A percentile compares a stretch with the other conserved stretches of the same genome.
These are phyloP conservation scores for Nesogale talazaci DNA, from an alignment of 2,113 vertebrate genomes.

Conservation along the genomic window DNA sequence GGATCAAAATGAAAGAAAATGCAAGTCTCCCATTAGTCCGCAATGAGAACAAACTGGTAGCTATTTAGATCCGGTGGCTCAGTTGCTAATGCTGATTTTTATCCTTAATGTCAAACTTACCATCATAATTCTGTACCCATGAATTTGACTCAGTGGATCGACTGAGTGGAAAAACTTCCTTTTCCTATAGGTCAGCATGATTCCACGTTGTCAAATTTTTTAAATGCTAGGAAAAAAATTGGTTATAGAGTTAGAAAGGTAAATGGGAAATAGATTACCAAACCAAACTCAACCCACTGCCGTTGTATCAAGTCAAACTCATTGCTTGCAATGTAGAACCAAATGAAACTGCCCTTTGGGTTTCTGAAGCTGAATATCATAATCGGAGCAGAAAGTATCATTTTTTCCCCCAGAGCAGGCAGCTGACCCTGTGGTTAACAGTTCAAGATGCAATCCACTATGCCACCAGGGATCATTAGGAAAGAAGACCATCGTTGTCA, in stretches of 20 bases:
- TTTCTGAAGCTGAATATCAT: no score
- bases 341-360: no score
- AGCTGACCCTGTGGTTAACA: no score
- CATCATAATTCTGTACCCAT: not conserved
- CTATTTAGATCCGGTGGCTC: not conserved
- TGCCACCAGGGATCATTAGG: no score
- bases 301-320: no score
- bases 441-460: no score
- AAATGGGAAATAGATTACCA: not conserved
- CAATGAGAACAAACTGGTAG: not conserved
- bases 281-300: no score
- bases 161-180: not conserved
- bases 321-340: no score
- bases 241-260: not conserved
- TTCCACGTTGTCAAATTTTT: not conserved
- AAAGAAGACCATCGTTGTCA: not conserved
- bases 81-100: not conserved
- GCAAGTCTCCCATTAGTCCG: fast-evolving
- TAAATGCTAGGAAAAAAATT: not conserved
- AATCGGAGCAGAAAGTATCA: no score
- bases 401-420: no score
- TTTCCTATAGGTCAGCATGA: not conserved
- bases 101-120: not conserved
- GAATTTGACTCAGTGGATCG: not conserved
- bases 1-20: not conserved